A percentile compares a stretch with the other conserved stretches of the same genome.
Conservation (phyloP, 2,797 vertebrate genomes). For the Malacoraja senta region DNA sequence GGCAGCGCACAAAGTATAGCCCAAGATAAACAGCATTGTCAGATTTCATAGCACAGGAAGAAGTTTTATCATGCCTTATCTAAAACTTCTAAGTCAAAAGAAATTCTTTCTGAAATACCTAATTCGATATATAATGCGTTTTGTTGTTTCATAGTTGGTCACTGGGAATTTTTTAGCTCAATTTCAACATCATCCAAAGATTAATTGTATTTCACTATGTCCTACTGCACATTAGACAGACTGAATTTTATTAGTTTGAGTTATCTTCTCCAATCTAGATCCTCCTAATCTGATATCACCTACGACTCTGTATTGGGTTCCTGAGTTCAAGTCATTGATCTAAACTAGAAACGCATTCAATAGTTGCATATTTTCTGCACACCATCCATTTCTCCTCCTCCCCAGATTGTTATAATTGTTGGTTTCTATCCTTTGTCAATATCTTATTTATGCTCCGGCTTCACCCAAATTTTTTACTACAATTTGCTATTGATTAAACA, state of each 20-base stretch:
- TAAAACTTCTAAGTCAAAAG: too few species aligned
- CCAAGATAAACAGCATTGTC: too few species aligned
- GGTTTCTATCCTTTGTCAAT: not conserved
- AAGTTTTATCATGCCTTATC: not conserved
- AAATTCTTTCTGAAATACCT: too few species aligned
- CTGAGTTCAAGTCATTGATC: not conserved
- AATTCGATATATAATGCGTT: too few species aligned
- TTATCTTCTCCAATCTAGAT: not conserved
- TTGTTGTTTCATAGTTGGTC: too few species aligned
- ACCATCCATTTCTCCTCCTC: too few species aligned
- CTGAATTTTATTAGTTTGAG: not conserved
- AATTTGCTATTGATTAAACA: not conserved
- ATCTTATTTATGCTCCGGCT: not conserved
- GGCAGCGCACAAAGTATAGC: too few species aligned
- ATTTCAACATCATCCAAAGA: too few species aligned
- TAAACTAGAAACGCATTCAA: not conserved
- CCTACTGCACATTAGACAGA: not conserved
- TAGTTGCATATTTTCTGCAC: not conserved
- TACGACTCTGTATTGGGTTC: not conserved
- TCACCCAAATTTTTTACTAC: not conserved
- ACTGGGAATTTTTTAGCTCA: too few species aligned
- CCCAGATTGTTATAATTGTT: not conserved
- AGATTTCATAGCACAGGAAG: too few species aligned
- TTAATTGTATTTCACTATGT: not conserved
- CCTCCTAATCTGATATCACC: not conserved